Percentiles rank a stretch among this genome's conserved stretches.
Conservation (phyloP, 1,140 invertebrate genomes). For the Cydia amplana region DNA sequence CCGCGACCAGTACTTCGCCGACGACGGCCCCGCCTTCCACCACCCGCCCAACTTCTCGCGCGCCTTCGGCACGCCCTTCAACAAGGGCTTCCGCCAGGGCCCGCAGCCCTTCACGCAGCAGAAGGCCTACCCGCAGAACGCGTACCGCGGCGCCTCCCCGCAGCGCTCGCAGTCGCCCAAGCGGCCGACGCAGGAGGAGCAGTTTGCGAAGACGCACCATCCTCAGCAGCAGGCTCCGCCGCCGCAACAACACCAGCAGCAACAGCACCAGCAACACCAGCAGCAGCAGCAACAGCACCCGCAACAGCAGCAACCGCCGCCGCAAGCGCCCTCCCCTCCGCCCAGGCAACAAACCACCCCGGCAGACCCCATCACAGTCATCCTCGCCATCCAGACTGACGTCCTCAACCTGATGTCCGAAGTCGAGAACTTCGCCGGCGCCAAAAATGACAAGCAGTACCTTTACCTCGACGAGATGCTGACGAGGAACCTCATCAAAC, state of each 20-base stretch:
- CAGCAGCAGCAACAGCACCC: constrained; percentile 58
- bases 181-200: constrained; percentile 70
- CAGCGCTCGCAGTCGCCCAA: constrained; percentile 73
- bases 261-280: constrained; percentile 54
- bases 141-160: constrained; percentile 65
- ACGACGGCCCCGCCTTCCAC: constrained; percentile 63
- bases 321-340: constrained; percentile 52
- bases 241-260: constrained; percentile 52
- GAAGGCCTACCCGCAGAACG: constrained; percentile 65
- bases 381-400: constrained; percentile 89
- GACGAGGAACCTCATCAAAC: constrained; percentile 92
- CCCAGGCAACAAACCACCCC: constrained; percentile 67
- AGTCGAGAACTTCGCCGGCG: constrained; percentile 89
- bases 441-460: constrained; percentile 90
- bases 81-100: constrained; percentile 63
- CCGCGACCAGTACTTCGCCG: constrained; percentile 71
- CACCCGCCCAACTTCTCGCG: constrained; percentile 67
- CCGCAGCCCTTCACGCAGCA: constrained; percentile 69
- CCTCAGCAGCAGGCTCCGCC: constrained; percentile 50
- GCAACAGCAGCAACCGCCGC: constrained; percentile 52
- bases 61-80: constrained; percentile 70
- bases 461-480: constrained; percentile 96
- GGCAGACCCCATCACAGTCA: constrained; percentile 87
- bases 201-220: constrained; percentile 63
- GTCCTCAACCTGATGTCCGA: constrained; percentile 87